Base-by-base conservation (phyloP, 1,140 invertebrate species). In the Calosoma granatense region DNA sequence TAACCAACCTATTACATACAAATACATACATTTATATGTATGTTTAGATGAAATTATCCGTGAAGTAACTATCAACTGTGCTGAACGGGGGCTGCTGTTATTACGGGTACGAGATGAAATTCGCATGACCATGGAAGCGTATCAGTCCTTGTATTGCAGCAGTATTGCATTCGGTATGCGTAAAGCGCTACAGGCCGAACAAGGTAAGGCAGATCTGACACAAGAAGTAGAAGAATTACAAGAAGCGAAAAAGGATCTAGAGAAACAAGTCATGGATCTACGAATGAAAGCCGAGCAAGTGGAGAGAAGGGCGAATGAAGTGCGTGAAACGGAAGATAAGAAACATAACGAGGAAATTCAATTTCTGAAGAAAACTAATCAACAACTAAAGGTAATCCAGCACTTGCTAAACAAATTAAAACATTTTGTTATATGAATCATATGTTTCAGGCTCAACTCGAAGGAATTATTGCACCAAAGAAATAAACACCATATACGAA, bases 121-220 rank as follows among this genome's bases (percentile, higher is more conserved):
- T 53, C 79, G 86, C 59, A 97, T 98, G 86, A 97, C 95, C 0
- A 87, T 98, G 67, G 86, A 92, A 64, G 93, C 95, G 1, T 98
- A 97, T 67, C 84, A 87, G 68, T 91, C 90, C 0, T 78, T 99
- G 0, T 97, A 98, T 71, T 96, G 97, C 72, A 97, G 93, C 72
- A 94, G 94, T 57, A 92, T 97, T 54, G 94, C 94, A 2, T 99
- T 97, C 72, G 96, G 96, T 22, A 93, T 98, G 81, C 83, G 96
- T 43, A 99, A 98, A 79, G 93, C 95, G n/a, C 74, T 97, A 53
- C 88, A 92, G 74, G 86, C 81, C 54, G 78, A 81, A 67, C 75
- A 86, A 76, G 85, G 85, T 0, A 89, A 88, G 67, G 77, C 81
- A 56, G 84, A 90, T 62, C 77, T 88, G 63, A 81, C 83, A 62